These are phyloP conservation scores for Entomyzon cyanotis DNA, from an alignment of 2,113 vertebrate species.

Conservation along the genomic window DNA sequence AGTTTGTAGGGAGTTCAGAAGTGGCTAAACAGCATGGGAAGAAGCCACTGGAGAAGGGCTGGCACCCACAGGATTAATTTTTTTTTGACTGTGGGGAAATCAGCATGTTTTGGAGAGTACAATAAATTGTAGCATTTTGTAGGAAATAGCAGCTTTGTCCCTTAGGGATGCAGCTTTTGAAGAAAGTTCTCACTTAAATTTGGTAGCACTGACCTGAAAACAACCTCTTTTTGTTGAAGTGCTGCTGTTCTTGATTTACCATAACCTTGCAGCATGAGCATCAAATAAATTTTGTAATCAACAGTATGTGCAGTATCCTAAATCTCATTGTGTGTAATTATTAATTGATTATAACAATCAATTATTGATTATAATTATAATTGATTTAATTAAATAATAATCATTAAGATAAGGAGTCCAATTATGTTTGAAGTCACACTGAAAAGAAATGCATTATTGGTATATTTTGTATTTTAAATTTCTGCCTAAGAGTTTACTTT, in stretches of 20 bases:
- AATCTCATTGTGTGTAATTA: neutral
- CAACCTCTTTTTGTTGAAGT: neutral
- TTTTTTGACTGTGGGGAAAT: neutral
- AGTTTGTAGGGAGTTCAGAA: neutral
- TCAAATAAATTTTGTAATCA: neutral
- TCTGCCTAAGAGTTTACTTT: neutral
- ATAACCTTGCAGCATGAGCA: neutral
- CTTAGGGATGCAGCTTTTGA: neutral
- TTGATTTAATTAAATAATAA: neutral
- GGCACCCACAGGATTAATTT: neutral
- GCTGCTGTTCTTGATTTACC: neutral
- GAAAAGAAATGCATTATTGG: neutral
- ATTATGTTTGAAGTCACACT: neutral
- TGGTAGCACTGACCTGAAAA: neutral
- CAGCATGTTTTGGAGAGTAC: neutral
- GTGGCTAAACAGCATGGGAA: neutral
- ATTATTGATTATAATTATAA: neutral
- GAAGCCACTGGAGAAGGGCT: neutral
- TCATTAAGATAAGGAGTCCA: neutral
- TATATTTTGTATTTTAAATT: neutral
- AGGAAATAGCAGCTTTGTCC: neutral
- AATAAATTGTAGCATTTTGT: neutral
- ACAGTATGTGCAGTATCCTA: neutral
- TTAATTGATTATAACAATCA: neutral
- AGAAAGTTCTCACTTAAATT: neutral